Evolutionary conservation across 1,140 invertebrate genomes (phyloP), one percentile per base, ranked within the genome.

Genomic region (Brevipalpus yothersi): DNA sequence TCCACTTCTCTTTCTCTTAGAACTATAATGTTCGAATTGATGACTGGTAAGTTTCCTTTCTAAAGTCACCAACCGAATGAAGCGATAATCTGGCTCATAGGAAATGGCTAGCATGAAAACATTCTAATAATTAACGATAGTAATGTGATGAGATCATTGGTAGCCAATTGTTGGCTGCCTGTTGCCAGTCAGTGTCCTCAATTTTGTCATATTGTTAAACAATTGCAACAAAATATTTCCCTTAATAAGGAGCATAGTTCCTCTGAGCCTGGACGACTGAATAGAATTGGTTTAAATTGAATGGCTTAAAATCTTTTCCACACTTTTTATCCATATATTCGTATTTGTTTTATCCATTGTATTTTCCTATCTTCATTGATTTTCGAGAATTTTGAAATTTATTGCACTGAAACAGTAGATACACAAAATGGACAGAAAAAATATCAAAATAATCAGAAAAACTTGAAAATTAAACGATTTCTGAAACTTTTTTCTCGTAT

Each of bases 21-120:
- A 41, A 72, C 71, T 11, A 56, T 74, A 15, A 64, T 73, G 54
- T 74, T 68, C 61, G 72, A 74, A 58, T 60, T 73, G 19, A 56
- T 72, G 53, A 60, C 65, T 5, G 69, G 69, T 9, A 59, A 67
- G 5, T 70, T 66, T 58, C 71, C 72, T 5, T 71, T 68, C 53
- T 60, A 65, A 9, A 64, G 64, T 23, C 43, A 4, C n/a, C 62
- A 67, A 19, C 59, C 60, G 9, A 62, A 67, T 8, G 67, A 72
- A 19, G 61, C 65, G 2, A 62, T 72, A 43, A 69, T 74, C 19
- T 74, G 69, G 68, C 67, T 67, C 51, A 65, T 71, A 15, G 67
- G 68, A 12, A 65, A 59, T 9, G 71, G 71, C 2, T 64, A 66
- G 17, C 64, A 61, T 7, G 65, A 68, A 13, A 57, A 60, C 9